Conservation (phyloP, 1,140 invertebrate genomes). For the Papilio xuthus region DNA sequence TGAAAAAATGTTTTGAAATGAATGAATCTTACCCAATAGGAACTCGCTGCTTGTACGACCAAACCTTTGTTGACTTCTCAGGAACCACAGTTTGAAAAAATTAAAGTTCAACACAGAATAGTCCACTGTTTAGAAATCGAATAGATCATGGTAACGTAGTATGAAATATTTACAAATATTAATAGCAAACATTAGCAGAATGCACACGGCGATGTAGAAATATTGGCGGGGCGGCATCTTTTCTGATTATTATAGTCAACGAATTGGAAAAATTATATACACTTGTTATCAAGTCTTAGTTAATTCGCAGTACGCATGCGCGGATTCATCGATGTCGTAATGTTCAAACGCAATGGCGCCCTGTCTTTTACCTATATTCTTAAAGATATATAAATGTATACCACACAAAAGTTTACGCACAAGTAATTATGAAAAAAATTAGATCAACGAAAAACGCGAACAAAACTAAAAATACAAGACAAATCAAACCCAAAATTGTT, state of each 20-base stretch:
- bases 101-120: not conserved
- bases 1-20: not conserved
- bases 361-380: not conserved
- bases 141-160: not conserved
- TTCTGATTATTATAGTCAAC: not conserved
- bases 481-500: not conserved
- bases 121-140: not conserved
- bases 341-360: not conserved
- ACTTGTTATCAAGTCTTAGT: not conserved
- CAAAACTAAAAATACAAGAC: not conserved
- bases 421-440: not conserved
- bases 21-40: not conserved
- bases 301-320: not conserved
- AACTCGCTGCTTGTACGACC: not conserved
- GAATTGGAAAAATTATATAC: not conserved
- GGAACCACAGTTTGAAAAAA: not conserved
- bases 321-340: not conserved
- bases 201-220: not conserved
- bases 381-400: not conserved
- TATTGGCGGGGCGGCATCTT: not conserved
- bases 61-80: not conserved
- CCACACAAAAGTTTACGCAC: not conserved
- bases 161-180: constrained; percentile 13
- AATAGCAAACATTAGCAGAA: not conserved
- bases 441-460: not conserved